Percentiles rank a stretch among this genome's conserved stretches.
Evolutionary conservation across 2,888 invertebrate genomes (phyloP).

Genomic region (Cosmia trapezina): DNA sequence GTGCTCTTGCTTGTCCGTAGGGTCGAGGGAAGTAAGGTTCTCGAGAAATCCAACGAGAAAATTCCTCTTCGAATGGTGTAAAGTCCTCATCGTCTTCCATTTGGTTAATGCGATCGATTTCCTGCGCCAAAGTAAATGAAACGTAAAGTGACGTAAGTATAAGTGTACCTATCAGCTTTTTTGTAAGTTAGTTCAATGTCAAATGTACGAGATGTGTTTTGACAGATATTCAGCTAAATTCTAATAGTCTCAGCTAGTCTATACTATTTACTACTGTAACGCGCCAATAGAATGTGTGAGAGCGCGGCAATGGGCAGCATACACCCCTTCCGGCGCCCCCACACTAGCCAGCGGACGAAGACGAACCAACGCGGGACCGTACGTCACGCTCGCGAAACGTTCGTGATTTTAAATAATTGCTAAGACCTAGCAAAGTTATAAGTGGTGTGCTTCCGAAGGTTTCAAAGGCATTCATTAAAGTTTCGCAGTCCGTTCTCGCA

Average conservation of each 20-base stretch:
- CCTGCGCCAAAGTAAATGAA: slow-evolving; percentile 65
- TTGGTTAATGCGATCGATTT: slow-evolving; percentile 76
- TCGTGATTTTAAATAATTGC: background rate
- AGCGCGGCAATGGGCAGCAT: too few relatives aligned
- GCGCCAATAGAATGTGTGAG: too few relatives aligned
- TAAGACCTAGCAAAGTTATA: background rate
- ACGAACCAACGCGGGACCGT: too few relatives aligned
- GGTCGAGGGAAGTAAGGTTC: slow-evolving; percentile 61
- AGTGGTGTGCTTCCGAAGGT: background rate
- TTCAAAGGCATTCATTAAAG: background rate
- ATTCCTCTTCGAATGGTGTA: slow-evolving; percentile 64
- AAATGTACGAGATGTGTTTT: background rate
- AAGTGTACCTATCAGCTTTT: too few relatives aligned
- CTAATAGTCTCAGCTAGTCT: background rate
- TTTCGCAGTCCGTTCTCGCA: background rate
- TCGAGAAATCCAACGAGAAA: slow-evolving; percentile 64
- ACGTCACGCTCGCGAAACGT: too few relatives aligned
- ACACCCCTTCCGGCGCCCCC: too few relatives aligned
- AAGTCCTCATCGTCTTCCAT: slow-evolving; percentile 69
- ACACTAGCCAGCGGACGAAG: too few relatives aligned
- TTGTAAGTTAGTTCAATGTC: slow-evolving; percentile 1
- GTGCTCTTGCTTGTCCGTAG: slow-evolving; percentile 14
- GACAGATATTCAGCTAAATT: background rate
- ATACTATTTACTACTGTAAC: too few relatives aligned
- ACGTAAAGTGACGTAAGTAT: slow-evolving; percentile 12